Evolutionary conservation across 2,888 invertebrate genomes (phyloP).

Genomic region (Tridacna gigas): DNA sequence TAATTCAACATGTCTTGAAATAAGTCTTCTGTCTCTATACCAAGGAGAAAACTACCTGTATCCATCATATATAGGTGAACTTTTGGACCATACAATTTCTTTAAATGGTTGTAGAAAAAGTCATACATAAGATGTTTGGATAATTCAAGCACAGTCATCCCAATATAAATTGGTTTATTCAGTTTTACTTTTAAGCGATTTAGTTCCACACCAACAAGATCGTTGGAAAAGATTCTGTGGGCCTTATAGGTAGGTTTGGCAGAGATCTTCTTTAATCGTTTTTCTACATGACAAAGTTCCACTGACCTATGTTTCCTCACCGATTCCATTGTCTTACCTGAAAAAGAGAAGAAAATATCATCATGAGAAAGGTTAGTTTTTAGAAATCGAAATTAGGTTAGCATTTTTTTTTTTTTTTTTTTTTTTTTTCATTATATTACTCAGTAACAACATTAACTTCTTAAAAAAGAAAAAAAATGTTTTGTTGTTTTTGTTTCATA

Average conservation of each 20-base stretch:
- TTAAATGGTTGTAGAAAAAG: conserved; percentile 80
- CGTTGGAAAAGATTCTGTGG: conserved; percentile 77
- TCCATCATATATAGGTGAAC: conserved; percentile 41
- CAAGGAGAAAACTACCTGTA: conserved; percentile 38
- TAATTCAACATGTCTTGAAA: conserved; percentile 42
- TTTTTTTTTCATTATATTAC: no score
- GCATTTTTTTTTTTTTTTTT: no score
- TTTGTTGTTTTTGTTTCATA: no score
- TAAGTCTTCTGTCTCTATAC: no score
- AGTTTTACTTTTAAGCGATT: conserved; percentile 54
- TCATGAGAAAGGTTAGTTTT: no score
- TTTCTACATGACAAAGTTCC: conserved; percentile 33
- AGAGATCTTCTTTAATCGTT: conserved; percentile 31
- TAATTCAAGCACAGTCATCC: no score
- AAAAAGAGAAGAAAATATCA: conserved; percentile 63
- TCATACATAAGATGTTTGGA: conserved; percentile 84
- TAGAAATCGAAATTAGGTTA: no score
- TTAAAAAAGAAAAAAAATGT: no score
- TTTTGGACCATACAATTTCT: conserved; percentile 66
- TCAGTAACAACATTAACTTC: no score
- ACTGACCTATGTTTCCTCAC: conserved; percentile 82
- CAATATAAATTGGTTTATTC: no score
- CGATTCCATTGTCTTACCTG: conserved; percentile 85
- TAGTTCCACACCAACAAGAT: conserved; percentile 82
- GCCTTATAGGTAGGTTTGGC: conserved; percentile 54